Conservation (phyloP, 1,140 invertebrate species). For the Caerostris darwini region DNA sequence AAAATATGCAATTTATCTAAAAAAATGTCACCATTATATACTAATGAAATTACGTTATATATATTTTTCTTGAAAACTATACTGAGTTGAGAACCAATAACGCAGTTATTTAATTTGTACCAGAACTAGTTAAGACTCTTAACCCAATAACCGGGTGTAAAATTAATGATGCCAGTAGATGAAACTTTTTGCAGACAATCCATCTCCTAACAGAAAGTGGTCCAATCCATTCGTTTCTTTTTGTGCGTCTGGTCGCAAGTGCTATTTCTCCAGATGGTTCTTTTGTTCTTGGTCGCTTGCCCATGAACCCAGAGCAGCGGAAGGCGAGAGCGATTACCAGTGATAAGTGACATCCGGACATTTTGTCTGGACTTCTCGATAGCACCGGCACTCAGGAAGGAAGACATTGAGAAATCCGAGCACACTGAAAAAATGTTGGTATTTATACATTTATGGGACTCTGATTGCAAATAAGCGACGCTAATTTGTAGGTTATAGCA, state of each 20-base stretch:
- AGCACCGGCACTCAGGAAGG: background rate
- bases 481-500: too few relatives aligned
- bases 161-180: background rate
- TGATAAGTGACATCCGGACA: slow-evolving; percentile 53
- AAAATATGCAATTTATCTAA: too few relatives aligned
- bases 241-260: too few relatives aligned
- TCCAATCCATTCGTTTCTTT: background rate
- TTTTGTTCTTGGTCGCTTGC: background rate
- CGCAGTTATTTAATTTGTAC: too few relatives aligned
- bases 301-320: background rate
- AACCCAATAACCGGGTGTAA: too few relatives aligned
- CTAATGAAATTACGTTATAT: too few relatives aligned
- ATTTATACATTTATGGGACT: too few relatives aligned
- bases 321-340: background rate
- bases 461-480: too few relatives aligned
- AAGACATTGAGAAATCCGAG: slow-evolving; percentile 31
- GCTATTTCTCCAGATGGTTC: background rate
- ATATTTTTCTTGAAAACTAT: too few relatives aligned
- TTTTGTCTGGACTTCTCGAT: slow-evolving; percentile 55
- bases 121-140: too few relatives aligned
- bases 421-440: background rate
- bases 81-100: too few relatives aligned
- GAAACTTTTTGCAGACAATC: background rate
- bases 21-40: too few relatives aligned
- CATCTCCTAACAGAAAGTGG: background rate